Evolutionary conservation across 2,797 vertebrate species (phyloP).

Genomic region (Paedocypris micromegethes): DNA sequence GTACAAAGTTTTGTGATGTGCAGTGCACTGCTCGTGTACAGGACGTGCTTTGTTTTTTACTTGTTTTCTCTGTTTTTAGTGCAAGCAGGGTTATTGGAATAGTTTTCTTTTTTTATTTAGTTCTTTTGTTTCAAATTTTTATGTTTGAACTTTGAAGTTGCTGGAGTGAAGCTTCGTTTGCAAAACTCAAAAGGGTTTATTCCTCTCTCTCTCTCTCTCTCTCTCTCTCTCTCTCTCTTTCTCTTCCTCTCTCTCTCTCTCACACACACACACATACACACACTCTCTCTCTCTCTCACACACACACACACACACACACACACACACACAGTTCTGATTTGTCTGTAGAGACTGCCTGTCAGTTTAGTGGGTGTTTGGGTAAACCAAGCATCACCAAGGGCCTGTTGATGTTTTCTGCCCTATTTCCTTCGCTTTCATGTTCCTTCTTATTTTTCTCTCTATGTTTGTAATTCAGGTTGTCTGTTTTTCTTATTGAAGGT

Average conservation of each 20-base stretch:
- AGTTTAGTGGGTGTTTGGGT: slow-evolving; percentile 36
- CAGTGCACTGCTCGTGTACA: too few relatives aligned
- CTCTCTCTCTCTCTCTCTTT: slow-evolving; percentile 4
- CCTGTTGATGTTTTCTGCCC: slow-evolving; percentile 47
- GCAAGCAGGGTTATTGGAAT: slow-evolving; percentile 34
- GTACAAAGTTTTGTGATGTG: slow-evolving; percentile 24
- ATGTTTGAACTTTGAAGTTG: slow-evolving; percentile 42
- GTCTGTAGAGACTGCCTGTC: slow-evolving; percentile 42
- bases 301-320: slow-evolving; percentile 24
- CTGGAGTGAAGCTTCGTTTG: slow-evolving; percentile 42
- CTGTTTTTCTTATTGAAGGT: slow-evolving; percentile 42
- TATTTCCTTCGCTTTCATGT: slow-evolving; percentile 51
- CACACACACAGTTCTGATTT: slow-evolving; percentile 34
- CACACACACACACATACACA: slow-evolving; percentile 16
- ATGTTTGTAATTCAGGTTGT: slow-evolving; percentile 46
- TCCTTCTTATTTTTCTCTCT: slow-evolving; percentile 24
- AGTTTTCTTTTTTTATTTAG: slow-evolving; percentile 37
- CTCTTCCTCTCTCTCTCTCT: slow-evolving; percentile 18
- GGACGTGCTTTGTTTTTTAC: slow-evolving; percentile 30
- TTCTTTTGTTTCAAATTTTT: slow-evolving; percentile 41
- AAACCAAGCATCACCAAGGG: slow-evolving; percentile 42
- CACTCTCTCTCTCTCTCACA: too few relatives aligned
- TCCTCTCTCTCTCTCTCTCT: slow-evolving; percentile 6
- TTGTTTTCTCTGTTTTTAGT: slow-evolving; percentile 41
- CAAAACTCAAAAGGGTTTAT: slow-evolving; percentile 6